Conservation (phyloP, 1,140 invertebrate species). For the Hyphantria cunea region DNA sequence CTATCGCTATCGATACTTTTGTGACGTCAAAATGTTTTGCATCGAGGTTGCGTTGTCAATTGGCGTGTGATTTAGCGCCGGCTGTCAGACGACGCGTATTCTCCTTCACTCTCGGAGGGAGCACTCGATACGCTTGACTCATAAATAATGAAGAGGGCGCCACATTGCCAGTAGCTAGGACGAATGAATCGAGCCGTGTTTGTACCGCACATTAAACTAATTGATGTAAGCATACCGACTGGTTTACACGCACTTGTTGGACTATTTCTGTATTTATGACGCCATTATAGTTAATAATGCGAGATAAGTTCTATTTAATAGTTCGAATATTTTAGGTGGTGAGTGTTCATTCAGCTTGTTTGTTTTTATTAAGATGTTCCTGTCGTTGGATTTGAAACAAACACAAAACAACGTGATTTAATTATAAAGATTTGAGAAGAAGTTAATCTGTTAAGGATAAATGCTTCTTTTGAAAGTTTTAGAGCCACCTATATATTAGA, state of each 20-base stretch:
- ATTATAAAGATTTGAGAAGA: no score
- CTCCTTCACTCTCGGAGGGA: slow-evolving; percentile 43
- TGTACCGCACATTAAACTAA: slow-evolving; percentile 17
- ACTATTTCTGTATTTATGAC: slow-evolving; percentile 30
- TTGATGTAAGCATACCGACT: slow-evolving; percentile 27
- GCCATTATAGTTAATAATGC: slow-evolving; percentile 27
- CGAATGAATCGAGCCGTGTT: slow-evolving; percentile 21
- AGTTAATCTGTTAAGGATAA: no score
- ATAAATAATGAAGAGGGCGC: slow-evolving; percentile 37
- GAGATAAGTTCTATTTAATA: slow-evolving; percentile 22
- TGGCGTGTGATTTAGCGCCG: slow-evolving; percentile 45
- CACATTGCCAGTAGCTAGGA: slow-evolving; percentile 1
- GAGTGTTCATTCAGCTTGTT: background rate
- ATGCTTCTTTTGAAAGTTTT: no score
- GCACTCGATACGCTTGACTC: slow-evolving; percentile 29
- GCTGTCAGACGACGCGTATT: slow-evolving; percentile 43
- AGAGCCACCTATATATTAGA: no score
- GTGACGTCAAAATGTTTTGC: slow-evolving; percentile 37
- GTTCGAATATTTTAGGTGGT: slow-evolving; percentile 9
- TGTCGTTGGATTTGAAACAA: background rate
- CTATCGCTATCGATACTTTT: slow-evolving; percentile 35
- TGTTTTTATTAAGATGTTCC: background rate
- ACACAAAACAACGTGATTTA: no score
- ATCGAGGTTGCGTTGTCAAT: slow-evolving; percentile 24
- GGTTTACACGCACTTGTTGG: slow-evolving; percentile 29